These are phyloP conservation scores for Trichopoda pennipes DNA, from an alignment of 2,888 invertebrate genomes.

Conservation along the genomic window DNA sequence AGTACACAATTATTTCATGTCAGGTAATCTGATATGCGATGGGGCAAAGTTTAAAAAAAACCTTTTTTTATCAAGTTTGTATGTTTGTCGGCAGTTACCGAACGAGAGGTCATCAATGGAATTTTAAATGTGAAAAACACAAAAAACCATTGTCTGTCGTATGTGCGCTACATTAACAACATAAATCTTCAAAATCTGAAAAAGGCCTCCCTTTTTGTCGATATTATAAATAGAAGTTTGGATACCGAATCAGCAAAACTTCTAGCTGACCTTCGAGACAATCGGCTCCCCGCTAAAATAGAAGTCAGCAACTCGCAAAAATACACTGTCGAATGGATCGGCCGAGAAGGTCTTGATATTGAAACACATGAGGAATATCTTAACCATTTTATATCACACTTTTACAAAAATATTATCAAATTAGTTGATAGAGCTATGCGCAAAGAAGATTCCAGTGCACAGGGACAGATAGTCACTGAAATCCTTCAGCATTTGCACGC, in stretches of 20 bases:
- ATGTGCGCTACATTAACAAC: slow-evolving; percentile 97
- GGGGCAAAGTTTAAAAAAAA: neutral
- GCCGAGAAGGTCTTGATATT: slow-evolving; percentile 94
- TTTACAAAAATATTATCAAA: slow-evolving; percentile 95
- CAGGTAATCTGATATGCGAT: slow-evolving; percentile 85
- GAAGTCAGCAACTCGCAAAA: slow-evolving; percentile 94
- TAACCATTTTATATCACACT: slow-evolving; percentile 95
- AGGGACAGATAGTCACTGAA: slow-evolving; percentile 96
- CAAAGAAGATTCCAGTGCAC: slow-evolving; percentile 96
- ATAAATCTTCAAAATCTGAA: slow-evolving; percentile 97
- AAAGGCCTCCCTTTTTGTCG: slow-evolving; percentile 96
- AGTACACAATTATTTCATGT: slow-evolving; percentile 99
- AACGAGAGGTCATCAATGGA: slow-evolving; percentile 98
- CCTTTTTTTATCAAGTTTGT: neutral
- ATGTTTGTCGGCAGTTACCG: slow-evolving; percentile 88
- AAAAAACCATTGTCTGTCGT: slow-evolving; percentile 96
- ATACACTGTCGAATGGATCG: slow-evolving; percentile 98
- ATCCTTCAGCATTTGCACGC: slow-evolving; percentile 97
- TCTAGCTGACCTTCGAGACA: slow-evolving; percentile 93
- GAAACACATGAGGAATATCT: slow-evolving; percentile 97
- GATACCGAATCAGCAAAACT: slow-evolving; percentile 96
- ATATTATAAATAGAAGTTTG: slow-evolving; percentile 94
- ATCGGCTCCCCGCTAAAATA: slow-evolving; percentile 92
- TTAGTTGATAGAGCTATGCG: slow-evolving; percentile 96
- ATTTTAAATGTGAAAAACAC: slow-evolving; percentile 95